phyloP scores from a whole-genome alignment of 2,888 invertebrate genomes.

The Polyommatus iphigenia region DNA sequence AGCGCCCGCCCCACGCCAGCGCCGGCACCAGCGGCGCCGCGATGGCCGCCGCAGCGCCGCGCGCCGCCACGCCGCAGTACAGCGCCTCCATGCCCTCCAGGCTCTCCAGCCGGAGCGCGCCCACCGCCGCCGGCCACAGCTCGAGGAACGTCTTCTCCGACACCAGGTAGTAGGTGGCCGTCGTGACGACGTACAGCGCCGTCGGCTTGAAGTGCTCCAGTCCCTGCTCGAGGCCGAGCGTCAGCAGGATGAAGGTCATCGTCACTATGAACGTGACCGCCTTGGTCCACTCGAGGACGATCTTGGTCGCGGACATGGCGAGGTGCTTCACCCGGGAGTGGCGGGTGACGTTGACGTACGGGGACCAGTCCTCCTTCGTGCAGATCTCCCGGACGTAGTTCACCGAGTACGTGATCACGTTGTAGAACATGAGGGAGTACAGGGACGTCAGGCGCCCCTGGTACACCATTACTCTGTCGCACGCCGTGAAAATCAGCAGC shows the following conservation, averaged over 20 bases:
- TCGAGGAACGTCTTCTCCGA: conserved; percentile 87
- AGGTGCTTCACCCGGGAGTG: conserved; percentile 87
- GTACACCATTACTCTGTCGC: conserved; percentile 83
- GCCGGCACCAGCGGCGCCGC: conserved; percentile 81
- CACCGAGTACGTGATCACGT: conserved; percentile 88
- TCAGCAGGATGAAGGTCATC: conserved; percentile 86
- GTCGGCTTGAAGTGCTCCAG: conserved; percentile 87
- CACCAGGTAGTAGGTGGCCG: conserved; percentile 85
- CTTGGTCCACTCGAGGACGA: conserved; percentile 90
- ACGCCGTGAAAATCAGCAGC: conserved; percentile 86
- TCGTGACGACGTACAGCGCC: conserved; percentile 82
- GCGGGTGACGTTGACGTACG: conserved; percentile 86
- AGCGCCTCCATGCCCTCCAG: conserved; percentile 86
- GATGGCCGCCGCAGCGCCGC: conserved; percentile 78
- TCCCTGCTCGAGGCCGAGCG: conserved; percentile 87
- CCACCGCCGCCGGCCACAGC: conserved; percentile 80
- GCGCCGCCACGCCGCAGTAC: conserved; percentile 84
- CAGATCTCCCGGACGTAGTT: conserved; percentile 86
- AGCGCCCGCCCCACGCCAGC: conserved; percentile 77
- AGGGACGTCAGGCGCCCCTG: conserved; percentile 83
- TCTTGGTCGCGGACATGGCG: conserved; percentile 90
- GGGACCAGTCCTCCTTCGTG: conserved; percentile 88
- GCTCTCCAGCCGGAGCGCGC: conserved; percentile 80
- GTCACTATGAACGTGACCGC: conserved; percentile 89
- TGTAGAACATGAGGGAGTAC: conserved; percentile 90